Conservation (phyloP, 2,888 invertebrate genomes). For the Leptopilina drosophilae region DNA sequence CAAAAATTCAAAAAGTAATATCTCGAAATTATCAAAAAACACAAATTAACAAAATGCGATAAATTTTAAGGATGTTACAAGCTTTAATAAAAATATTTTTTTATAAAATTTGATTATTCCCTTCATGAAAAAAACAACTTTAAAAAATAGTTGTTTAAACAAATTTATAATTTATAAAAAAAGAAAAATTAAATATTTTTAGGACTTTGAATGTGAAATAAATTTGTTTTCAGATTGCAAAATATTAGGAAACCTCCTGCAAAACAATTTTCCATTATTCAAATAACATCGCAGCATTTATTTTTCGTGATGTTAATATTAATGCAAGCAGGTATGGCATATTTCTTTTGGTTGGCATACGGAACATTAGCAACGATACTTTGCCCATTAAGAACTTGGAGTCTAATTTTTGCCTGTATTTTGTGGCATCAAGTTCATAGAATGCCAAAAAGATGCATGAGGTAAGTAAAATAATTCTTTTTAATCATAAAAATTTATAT, state of each 20-base stretch:
- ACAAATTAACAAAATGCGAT: no score
- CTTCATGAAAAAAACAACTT: no score
- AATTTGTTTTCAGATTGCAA: conserved; percentile 63
- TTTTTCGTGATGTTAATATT: conserved; percentile 67
- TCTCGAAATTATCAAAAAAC: no score
- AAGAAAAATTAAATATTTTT: no score
- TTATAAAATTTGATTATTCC: no score
- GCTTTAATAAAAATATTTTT: no score
- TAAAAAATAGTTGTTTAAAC: no score
- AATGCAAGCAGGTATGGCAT: conserved; percentile 74
- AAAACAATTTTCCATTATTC: conserved; percentile 60
- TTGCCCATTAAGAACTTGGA: conserved; percentile 90
- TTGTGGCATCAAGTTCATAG: conserved; percentile 83
- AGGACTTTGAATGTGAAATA: background rate
- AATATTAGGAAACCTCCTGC: conserved; percentile 62
- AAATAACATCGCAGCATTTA: conserved; percentile 63
- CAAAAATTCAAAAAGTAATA: no score
- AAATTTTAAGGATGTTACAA: no score
- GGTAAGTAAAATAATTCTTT: conserved; percentile 76
- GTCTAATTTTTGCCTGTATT: conserved; percentile 82
- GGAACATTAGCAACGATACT: conserved; percentile 87
- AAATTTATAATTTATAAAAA: no score
- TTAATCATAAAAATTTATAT: background rate
- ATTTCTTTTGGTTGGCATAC: conserved; percentile 90
- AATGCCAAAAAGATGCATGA: conserved; percentile 81